Conservation (phyloP, 2,888 invertebrate genomes). For the Drosophila vallismaia region DNA sequence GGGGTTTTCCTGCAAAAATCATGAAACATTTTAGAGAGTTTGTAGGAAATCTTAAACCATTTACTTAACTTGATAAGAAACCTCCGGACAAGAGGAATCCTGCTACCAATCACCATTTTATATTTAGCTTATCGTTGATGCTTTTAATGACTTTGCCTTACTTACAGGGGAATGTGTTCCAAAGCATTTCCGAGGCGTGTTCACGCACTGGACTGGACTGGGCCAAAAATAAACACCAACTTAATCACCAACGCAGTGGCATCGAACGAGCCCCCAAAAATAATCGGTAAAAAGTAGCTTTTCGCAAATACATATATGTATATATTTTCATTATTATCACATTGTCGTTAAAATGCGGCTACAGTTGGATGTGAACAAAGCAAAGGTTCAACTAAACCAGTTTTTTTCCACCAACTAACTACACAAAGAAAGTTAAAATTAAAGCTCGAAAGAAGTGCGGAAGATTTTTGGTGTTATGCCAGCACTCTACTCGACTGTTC, state of each 20-base stretch:
- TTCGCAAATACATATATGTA: slow-evolving; percentile 42
- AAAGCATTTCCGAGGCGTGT: slow-evolving; percentile 63
- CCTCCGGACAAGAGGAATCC: slow-evolving; percentile 10
- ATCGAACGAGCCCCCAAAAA: slow-evolving; percentile 72
- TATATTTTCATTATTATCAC: slow-evolving; percentile 44
- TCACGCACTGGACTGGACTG: slow-evolving; percentile 12
- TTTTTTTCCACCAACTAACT: slow-evolving; percentile 51
- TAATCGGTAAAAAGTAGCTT: slow-evolving; percentile 46
- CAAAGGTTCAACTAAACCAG: slow-evolving; percentile 39
- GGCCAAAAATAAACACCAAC: slow-evolving; percentile 47
- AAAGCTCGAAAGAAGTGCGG: slow-evolving; percentile 56
- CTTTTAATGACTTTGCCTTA: slow-evolving; percentile 65
- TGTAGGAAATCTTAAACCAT: slow-evolving; percentile 12
- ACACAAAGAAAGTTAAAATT: slow-evolving; percentile 77
- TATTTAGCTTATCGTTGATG: slow-evolving; percentile 53
- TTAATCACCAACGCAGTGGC: slow-evolving; percentile 58
- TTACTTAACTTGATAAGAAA: background rate
- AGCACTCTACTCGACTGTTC: slow-evolving; percentile 4
- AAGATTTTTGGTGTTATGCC: slow-evolving; percentile 27
- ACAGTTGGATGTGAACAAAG: slow-evolving; percentile 34
- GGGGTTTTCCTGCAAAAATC: slow-evolving; percentile 28
- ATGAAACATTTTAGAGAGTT: slow-evolving; percentile 8
- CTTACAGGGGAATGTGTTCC: slow-evolving; percentile 44
- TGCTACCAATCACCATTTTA: slow-evolving; percentile 39
- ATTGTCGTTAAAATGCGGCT: slow-evolving; percentile 47